Evolutionary conservation across 1,140 invertebrate genomes (phyloP).

Genomic region (Gryon sp.): DNA sequence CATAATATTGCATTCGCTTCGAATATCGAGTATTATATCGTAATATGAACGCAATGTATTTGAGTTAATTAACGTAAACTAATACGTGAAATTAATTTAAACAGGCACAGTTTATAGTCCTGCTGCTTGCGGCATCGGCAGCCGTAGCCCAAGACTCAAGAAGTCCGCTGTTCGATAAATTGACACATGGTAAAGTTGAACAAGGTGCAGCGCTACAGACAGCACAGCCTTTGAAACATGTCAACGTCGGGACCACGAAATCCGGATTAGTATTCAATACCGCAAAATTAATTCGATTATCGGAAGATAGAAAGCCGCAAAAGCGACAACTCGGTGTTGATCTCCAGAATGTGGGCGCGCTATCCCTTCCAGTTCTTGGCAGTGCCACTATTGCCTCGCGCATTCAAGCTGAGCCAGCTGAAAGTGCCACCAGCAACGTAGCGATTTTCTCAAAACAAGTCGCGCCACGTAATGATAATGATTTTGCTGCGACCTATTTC

Average conservation of each 20-base stretch:
- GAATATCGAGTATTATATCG: no score
- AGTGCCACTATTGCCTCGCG: constrained; percentile 8
- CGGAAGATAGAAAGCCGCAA: constrained; percentile 55
- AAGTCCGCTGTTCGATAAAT: constrained; percentile 56
- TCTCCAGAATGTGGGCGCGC: constrained; percentile 15
- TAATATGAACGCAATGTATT: no score
- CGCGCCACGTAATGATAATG: constrained; percentile 19
- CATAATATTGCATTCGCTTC: no score
- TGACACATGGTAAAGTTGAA: constrained; percentile 13
- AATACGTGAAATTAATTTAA: constrained; percentile 17
- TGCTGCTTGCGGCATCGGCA: constrained; percentile 64
- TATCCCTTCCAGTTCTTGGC: constrained; percentile 19
- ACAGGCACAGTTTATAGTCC: constrained; percentile 68
- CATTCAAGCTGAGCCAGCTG: not conserved
- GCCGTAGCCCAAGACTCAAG: constrained; percentile 65
- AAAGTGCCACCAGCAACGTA: constrained; percentile 3
- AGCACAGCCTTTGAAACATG: constrained; percentile 35
- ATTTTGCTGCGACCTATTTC: constrained; percentile 43
- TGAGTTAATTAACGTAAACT: not conserved
- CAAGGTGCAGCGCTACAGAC: constrained; percentile 23
- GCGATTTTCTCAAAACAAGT: constrained; percentile 9
- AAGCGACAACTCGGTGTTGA: constrained; percentile 65
- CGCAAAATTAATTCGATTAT: constrained; percentile 32
- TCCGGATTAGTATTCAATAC: constrained; percentile 46
- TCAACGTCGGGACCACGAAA: constrained; percentile 36